Evolutionary conservation across 1,140 invertebrate species (phyloP).

Genomic region (Drosophila virilis): DNA sequence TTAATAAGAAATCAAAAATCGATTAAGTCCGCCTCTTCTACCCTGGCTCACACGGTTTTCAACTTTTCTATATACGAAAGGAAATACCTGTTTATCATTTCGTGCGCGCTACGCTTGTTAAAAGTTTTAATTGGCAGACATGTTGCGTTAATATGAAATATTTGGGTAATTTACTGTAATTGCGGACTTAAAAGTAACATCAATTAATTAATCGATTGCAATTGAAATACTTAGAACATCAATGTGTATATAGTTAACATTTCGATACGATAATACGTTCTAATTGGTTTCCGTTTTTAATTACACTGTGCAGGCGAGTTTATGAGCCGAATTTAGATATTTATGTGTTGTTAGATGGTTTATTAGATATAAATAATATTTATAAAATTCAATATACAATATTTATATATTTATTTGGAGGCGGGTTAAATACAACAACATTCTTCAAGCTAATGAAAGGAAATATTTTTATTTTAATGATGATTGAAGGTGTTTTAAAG

Average conservation of each 20-base stretch:
- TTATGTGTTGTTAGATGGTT: background rate
- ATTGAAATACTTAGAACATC: slow-evolving; percentile 46
- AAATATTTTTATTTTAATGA: too few relatives aligned
- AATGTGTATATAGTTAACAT: slow-evolving; percentile 16
- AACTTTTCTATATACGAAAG: slow-evolving; percentile 2
- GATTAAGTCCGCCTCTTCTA: slow-evolving; percentile 55
- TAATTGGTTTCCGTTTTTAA: slow-evolving; percentile 5
- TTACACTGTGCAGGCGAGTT: slow-evolving; percentile 22
- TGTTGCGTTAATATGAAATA: slow-evolving; percentile 51
- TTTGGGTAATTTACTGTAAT: slow-evolving; percentile 39
- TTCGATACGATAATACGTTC: slow-evolving; percentile 23
- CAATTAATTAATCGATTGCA: slow-evolving; percentile 44
- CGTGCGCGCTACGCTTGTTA: slow-evolving; percentile 30
- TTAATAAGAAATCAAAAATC: slow-evolving; percentile 77
- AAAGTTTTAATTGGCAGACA: slow-evolving; percentile 70
- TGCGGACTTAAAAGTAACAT: slow-evolving; percentile 36
- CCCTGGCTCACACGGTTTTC: slow-evolving; percentile 2
- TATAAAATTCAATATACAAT: background rate
- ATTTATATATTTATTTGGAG: too few relatives aligned
- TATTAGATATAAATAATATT: background rate
- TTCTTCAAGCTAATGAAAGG: too few relatives aligned
- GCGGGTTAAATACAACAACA: too few relatives aligned
- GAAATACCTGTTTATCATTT: slow-evolving; percentile 20
- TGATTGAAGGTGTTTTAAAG: too few relatives aligned
- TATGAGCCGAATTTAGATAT: background rate